Evolutionary conservation across 1,140 invertebrate species (phyloP), one percentile per base, ranked within the genome.

Genomic region (Eufriesea mexicana): DNA sequence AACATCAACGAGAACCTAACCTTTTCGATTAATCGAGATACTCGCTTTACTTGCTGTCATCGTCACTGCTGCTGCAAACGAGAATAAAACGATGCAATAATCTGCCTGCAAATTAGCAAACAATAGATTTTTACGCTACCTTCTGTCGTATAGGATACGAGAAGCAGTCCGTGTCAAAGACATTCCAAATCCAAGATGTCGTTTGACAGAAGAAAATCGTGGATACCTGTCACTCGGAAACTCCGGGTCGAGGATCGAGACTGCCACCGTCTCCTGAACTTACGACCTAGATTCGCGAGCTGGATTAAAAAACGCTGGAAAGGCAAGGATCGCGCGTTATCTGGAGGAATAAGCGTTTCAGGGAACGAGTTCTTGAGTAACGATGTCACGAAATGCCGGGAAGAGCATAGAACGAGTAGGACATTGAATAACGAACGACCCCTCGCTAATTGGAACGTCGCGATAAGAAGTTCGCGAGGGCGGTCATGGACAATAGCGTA

Each of bases 221-320:
- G 9, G 25, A 2, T 20, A 74, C 57, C 70, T 10, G 49, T 47
- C 23, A 28, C 9, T 42, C 1, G 2, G 35, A 25, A 61, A 57
- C 71, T 49, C 54, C 74, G 35, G 82, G 57, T 73, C 86, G 66
- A 74, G n/a, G 10, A 79, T 87, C 54, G 55, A 28, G 75, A 71
- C 59, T 16, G 62, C n/a, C 59, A 77, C 12, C n/a, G 57, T 66
- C 42, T 76, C 66, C 79, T 89, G 88, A 89, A 89, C 88, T 89
- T 89, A 79, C 78, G 87, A 85, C 88, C 88, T 55, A 89, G 62
- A 84, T 89, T 54, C 71, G 47, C 18, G 68, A 14, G 45, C 20
- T 35, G 57, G 54, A 9, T 47, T 79, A 83, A 82, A 79, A 57
- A 55, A 66, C 45, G 49, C 70, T 6, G n/a, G 28, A 47, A n/a